Percentiles rank a stretch among this genome's conserved stretches.
Conservation (phyloP, 2,888 invertebrate genomes). For the Chirona hameri region DNA sequence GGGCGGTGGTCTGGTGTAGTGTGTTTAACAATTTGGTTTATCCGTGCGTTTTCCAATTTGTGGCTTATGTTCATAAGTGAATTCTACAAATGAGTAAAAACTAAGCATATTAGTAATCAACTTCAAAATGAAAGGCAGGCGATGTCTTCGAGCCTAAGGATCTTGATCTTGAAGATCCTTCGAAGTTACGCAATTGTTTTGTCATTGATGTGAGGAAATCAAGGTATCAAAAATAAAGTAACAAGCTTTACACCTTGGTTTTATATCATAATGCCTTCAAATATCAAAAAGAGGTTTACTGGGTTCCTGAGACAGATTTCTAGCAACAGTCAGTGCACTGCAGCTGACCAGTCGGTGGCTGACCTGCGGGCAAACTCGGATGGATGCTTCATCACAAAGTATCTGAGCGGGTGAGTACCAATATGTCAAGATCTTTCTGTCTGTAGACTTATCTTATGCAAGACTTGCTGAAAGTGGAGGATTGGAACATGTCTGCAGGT, state of each 20-base stretch:
- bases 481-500: neutral
- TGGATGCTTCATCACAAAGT: conserved; percentile 2
- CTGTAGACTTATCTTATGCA: neutral
- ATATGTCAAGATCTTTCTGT: neutral
- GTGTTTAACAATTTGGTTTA: too few relatives aligned
- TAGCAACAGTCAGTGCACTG: neutral
- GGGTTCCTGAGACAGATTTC: neutral
- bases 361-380: neutral
- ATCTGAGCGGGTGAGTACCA: neutral
- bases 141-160: too few relatives aligned
- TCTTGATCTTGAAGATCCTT: too few relatives aligned
- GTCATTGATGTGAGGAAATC: too few relatives aligned
- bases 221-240: neutral
- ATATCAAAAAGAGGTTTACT: neutral
- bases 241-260: neutral
- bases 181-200: too few relatives aligned
- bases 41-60: too few relatives aligned
- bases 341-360: neutral
- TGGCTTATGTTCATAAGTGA: too few relatives aligned
- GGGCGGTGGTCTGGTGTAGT: neutral
- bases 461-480: neutral
- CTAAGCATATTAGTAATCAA: too few relatives aligned
- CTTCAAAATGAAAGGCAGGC: too few relatives aligned
- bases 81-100: too few relatives aligned
- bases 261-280: neutral